Evolutionary conservation across 2,113 vertebrate species (phyloP), one percentile per base, ranked within the genome.

Genomic region (Oncorhynchus nerka): DNA sequence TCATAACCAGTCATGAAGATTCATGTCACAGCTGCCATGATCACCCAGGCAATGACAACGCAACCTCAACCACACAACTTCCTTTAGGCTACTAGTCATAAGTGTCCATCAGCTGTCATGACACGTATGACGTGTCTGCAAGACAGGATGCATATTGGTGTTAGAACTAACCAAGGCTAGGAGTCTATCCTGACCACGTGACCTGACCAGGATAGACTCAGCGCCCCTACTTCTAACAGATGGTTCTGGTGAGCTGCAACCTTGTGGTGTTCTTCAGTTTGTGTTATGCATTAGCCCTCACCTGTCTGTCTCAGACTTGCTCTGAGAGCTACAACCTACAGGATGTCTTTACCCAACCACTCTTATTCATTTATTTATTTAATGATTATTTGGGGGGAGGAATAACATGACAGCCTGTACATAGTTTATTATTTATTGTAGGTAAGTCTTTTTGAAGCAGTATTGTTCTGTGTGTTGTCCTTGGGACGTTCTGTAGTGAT

Each of bases 301-400:
- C 1, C 3, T 65, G 34, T n/a, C 9, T 34, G 28, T 22, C 55
- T 75, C 20, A 65, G 69, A 12, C 73, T 75, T 34, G 65, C 22
- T 70, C 55, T 70, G 77, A 72, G 67, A 75, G 85, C 86, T 90
- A 78, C 84, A 67, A 55, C 83, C 78, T 77, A 79, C 83, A 83
- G 82, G 84, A 80, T 78, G 81, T 82, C 87, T 90, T 89, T 84
- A 88, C 85, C 59, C 74, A 19, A 70, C 77, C 87, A 74, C 82
- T 86, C 83, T 61, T 84, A 84, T 92, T 92, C 73, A 76, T 93
- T 94, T 91, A 90, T 94, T 94, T 92, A 93, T 94, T 93, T 87
- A 85, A 80, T 83, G 78, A 83, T 89, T 89, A 84, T 86, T 89
- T 76, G 80, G 85, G 68, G 89, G 89, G 88, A 85, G 81, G 73